Conservation (phyloP, 2,888 invertebrate genomes). For the Phorcus lineatus region DNA sequence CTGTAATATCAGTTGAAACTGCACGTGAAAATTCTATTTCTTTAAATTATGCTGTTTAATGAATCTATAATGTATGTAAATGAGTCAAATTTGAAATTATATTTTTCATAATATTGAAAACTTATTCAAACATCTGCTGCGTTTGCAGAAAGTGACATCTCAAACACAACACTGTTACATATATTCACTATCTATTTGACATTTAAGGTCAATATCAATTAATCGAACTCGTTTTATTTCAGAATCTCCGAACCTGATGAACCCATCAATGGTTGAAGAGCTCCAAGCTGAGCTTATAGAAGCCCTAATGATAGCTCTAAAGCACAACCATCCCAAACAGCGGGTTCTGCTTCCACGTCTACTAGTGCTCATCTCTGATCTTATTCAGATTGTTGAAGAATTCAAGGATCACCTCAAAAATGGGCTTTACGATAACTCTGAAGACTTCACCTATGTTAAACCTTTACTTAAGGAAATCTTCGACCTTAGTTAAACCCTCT, state of each 20-base stretch:
- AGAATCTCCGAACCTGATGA: slow-evolving; percentile 52
- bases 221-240: neutral
- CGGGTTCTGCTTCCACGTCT: slow-evolving; percentile 59
- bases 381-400: slow-evolving; percentile 62
- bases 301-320: slow-evolving; percentile 61
- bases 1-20: no score
- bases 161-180: no score
- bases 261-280: slow-evolving; percentile 49
- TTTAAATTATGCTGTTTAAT: no score
- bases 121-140: no score
- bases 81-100: no score
- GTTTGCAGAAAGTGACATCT: no score
- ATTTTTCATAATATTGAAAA: no score
- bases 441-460: slow-evolving; percentile 52
- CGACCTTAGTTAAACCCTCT: slow-evolving; percentile 43
- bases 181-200: no score
- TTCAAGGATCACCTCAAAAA: slow-evolving; percentile 55
- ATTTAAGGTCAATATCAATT: no score
- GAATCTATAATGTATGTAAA: no score
- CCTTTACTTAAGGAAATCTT: slow-evolving; percentile 64
- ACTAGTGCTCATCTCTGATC: slow-evolving; percentile 61
- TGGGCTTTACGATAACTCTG: slow-evolving; percentile 50
- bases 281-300: slow-evolving; percentile 62
- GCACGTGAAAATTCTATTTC: no score
- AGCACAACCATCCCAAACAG: slow-evolving; percentile 67